Evolutionary conservation across 1,140 invertebrate species (phyloP), one percentile per base, ranked within the genome.

Genomic region (Lutraria rhynchaena): DNA sequence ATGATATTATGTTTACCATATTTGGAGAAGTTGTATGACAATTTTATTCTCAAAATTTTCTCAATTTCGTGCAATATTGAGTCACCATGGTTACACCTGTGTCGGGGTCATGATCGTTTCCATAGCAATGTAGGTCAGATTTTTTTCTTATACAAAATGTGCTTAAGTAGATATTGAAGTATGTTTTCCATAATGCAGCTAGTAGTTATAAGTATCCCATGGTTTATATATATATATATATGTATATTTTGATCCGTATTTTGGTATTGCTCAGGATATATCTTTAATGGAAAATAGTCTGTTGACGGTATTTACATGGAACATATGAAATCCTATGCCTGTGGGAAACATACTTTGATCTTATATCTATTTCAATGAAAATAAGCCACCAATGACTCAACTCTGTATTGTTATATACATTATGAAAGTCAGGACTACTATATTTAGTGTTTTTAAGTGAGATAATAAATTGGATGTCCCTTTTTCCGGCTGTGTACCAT

Each of bases 151-250:
- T 67, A 51, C 31, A 22, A 67, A 46, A 67, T 67, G 63, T 67
- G 63, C 63, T 67, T 49, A 29, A 17, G 29, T 11, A 55, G 41
- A 19, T 33, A 65, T 46, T 13, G 61, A 67, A 31, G 29, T 49
- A 24, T 67, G 41, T 67, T 67, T 46, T 41, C 27, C 61, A 46
- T 51, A 24, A n/a, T 3, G 27, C 63, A 31, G 63, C 24, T 41
- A 67, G 19, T 44, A 67, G 19, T 57, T 46, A 27, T 7, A 46
- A 4, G 41, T 67, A 67, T 46, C 37, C 27, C 37, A 67, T 31
- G 44, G 63, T n/a, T n/a, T n/a, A n/a, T n/a, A n/a, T n/a, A 67
- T 67, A 67, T 41, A 67, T 51, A 51, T 67, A 67, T 67, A 37
- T 67, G 63, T 67, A 67, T 67, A 67, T 67, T 49, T 44, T 37